Conservation (phyloP, 1,140 invertebrate genomes). For the Drosophila takahashii region DNA sequence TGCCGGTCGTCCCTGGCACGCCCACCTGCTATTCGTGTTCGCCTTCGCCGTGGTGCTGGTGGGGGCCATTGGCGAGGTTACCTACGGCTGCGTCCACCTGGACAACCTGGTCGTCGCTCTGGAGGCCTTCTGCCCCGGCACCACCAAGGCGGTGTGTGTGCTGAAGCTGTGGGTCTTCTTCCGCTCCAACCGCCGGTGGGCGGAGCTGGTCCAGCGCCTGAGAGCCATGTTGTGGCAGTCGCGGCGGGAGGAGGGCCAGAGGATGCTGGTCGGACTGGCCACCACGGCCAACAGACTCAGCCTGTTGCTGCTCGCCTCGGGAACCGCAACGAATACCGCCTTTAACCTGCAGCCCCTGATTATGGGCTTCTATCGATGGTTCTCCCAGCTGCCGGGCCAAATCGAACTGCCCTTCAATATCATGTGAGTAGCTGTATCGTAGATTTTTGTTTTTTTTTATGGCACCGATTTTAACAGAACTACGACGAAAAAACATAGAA, state of each 20-base stretch:
- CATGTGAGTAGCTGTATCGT: slow-evolving; percentile 44
- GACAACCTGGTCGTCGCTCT: slow-evolving; percentile 66
- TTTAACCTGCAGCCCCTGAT: slow-evolving; percentile 64
- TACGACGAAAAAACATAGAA: too few relatives aligned
- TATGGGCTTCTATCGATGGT: slow-evolving; percentile 58
- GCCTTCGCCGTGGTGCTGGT: slow-evolving; percentile 58
- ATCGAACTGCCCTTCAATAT: slow-evolving; percentile 68
- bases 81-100: slow-evolving; percentile 66
- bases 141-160: slow-evolving; percentile 72
- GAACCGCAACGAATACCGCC: slow-evolving; percentile 46
- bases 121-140: slow-evolving; percentile 79
- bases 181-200: slow-evolving; percentile 54
- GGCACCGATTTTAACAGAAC: too few relatives aligned
- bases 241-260: slow-evolving; percentile 27
- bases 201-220: slow-evolving; percentile 45
- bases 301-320: slow-evolving; percentile 57
- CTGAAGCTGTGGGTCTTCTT: slow-evolving; percentile 73
- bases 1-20: slow-evolving; percentile 26
- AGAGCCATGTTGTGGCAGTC: slow-evolving; percentile 47
- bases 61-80: slow-evolving; percentile 66
- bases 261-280: slow-evolving; percentile 45
- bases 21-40: slow-evolving; percentile 52
- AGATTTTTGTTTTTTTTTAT: too few relatives aligned
- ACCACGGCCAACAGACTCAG: slow-evolving; percentile 45
- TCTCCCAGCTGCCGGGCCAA: slow-evolving; percentile 24